Percentiles rank a stretch among this genome's conserved stretches.
phyloP scores from a whole-genome alignment of 1,140 invertebrate species.

The Drosophila varians region DNA sequence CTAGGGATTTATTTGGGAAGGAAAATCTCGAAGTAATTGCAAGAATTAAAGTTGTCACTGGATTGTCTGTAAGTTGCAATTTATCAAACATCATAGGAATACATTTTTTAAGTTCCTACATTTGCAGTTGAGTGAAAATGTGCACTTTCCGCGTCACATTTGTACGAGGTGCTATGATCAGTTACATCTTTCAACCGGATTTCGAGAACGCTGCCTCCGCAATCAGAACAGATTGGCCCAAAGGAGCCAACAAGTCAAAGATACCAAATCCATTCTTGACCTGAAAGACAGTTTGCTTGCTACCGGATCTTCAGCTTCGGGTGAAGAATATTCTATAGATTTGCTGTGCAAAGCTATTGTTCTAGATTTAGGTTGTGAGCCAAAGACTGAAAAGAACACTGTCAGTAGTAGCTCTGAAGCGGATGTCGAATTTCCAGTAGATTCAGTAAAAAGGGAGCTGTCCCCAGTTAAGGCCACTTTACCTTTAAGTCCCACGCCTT shows the following conservation, averaged over 20 bases:
- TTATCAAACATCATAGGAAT: neutral
- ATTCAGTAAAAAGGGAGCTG: no score
- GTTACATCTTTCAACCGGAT: constrained; percentile 17
- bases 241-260: neutral
- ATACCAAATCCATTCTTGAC: neutral
- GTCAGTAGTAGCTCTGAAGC: no score
- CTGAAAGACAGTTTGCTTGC: no score
- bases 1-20: no score
- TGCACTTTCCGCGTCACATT: constrained; percentile 40
- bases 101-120: neutral
- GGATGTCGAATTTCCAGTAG: no score
- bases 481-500: no score
- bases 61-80: constrained; percentile 24
- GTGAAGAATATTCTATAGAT: neutral
- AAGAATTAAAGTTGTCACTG: constrained; percentile 32
- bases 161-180: constrained; percentile 42
- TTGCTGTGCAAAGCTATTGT: no score
- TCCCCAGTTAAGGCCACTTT: no score
- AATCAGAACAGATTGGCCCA: constrained; percentile 15
- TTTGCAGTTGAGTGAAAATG: constrained; percentile 37
- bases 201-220: constrained; percentile 40
- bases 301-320: no score
- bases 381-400: no score
- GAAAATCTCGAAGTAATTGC: neutral
- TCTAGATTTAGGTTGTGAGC: no score